phyloP scores from a whole-genome alignment of 2,888 invertebrate species.

The Athripsodes cinereus region DNA sequence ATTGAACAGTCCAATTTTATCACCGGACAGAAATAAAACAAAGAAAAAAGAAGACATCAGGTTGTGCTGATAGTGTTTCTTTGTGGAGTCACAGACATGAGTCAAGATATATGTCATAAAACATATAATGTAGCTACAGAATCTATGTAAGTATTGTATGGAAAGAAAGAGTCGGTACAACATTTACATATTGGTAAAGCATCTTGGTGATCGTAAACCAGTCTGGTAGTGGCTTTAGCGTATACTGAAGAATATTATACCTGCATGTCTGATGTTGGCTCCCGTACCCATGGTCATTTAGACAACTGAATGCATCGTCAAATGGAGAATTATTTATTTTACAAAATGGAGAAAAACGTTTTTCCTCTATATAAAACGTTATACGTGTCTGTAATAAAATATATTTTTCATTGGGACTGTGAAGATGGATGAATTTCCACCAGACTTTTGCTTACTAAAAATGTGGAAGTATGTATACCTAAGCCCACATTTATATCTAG shows the following conservation, averaged over 20 bases:
- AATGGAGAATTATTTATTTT: not conserved
- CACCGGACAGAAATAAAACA: not conserved
- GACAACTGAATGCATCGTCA: not conserved
- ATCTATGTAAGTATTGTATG: no score
- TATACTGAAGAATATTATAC: not conserved
- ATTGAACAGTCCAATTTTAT: no score
- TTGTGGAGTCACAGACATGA: not conserved
- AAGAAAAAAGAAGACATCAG: not conserved
- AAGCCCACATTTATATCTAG: no score
- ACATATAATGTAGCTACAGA: no score
- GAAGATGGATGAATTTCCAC: no score
- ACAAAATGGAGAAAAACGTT: not conserved
- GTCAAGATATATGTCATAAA: constrained; percentile 1
- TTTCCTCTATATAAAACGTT: not conserved
- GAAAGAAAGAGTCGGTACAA: not conserved
- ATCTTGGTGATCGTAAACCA: not conserved
- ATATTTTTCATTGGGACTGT: no score
- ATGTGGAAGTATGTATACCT: no score
- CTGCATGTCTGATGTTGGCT: not conserved
- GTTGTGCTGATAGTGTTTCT: not conserved
- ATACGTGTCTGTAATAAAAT: no score
- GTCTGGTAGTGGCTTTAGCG: not conserved
- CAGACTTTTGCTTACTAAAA: no score
- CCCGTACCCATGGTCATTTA: not conserved
- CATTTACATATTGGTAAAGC: not conserved